A percentile compares a stretch with the other conserved stretches of the same genome.
phyloP scores from a whole-genome alignment of 1,140 invertebrate species.

The Metopolophium dirhodum region DNA sequence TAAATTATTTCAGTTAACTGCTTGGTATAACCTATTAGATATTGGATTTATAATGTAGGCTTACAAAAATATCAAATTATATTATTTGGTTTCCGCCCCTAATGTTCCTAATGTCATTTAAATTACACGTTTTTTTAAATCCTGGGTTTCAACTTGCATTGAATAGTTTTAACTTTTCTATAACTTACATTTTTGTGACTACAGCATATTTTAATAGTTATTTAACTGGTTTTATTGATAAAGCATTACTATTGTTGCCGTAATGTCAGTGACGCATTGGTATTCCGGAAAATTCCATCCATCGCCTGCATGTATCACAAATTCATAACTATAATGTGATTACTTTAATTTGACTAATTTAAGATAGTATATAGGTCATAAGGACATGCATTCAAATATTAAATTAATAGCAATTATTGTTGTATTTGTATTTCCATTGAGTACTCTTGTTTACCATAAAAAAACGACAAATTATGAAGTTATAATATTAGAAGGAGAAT shows the following conservation, averaged over 20 bases:
- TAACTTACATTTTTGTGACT: background rate
- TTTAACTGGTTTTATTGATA: background rate
- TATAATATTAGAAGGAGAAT: background rate
- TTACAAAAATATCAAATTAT: background rate
- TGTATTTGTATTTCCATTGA: background rate
- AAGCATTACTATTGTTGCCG: background rate
- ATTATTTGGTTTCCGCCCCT: background rate
- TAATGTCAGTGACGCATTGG: background rate
- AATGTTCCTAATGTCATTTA: background rate
- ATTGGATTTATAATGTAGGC: background rate
- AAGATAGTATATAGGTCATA: background rate
- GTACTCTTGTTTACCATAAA: background rate
- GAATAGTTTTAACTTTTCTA: background rate
- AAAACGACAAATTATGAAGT: background rate
- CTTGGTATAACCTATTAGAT: background rate
- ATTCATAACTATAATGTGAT: background rate
- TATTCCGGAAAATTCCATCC: background rate
- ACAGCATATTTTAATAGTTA: background rate
- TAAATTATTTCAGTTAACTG: background rate
- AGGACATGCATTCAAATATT: background rate
- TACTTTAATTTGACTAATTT: conserved; percentile 9
- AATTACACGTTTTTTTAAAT: background rate
- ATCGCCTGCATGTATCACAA: background rate
- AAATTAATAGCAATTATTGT: background rate
- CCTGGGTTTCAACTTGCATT: background rate